Evolutionary conservation across 2,888 invertebrate genomes (phyloP), one percentile per base, ranked within the genome.

Genomic region (Latrodectus elegans): DNA sequence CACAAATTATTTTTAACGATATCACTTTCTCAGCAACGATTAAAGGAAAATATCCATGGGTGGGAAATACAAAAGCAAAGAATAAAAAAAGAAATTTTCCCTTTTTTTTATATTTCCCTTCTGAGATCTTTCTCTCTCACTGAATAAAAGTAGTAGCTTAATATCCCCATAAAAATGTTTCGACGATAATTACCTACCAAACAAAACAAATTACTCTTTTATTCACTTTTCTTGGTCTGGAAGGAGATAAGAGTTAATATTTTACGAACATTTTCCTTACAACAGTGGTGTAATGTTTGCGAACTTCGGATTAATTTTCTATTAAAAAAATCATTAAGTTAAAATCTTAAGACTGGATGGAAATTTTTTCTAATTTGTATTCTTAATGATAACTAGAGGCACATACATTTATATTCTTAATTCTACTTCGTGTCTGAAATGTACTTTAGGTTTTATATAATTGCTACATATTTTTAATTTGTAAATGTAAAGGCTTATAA

Each of bases 171-270:
- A 84, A 84, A 84, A 84, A 77, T 84, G 65, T 72, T 84, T 65
- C 53, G 67, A 53, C 53, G 77, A 77, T 84, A 84, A 84, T 84
- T 84, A 84, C 77, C 84, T 84, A 52, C 77, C 77, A 84, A 84
- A 84, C 84, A 84, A 84, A 84, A 84, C 84, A 84, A 84, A 84
- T 84, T 84, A 77, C 84, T 77, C 72, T 84, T 72, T 84, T 82
- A 82, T 82, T 82, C 82, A 82, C 82, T 82, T 82, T 82, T 82
- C 82, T 70, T 73, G 75, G 75, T 70, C 70, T 75, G 75, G 22
- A 74, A 51, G 67, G 49, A 82, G 82, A 82, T 82, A 68, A 82
- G 51, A 75, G 75, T 75, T 17, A 38, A 38, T 38, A 38, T 38
- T 38, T 38, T 38, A 38, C 38, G 38, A 38, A 38, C 38, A 38